phyloP scores from a whole-genome alignment of 2,888 invertebrate species.

The Xestia xanthographa region DNA sequence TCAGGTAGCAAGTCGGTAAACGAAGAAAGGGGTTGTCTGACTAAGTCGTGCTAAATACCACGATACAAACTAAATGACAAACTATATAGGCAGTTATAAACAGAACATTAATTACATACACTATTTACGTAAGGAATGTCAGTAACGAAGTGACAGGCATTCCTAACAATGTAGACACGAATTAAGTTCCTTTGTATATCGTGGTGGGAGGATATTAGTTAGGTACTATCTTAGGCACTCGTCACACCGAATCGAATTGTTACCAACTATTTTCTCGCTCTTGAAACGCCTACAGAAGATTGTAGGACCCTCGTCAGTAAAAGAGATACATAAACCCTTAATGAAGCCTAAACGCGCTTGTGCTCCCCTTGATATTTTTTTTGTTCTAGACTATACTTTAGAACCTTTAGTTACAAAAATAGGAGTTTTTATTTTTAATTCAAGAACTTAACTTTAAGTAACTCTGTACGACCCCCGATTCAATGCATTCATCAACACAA shows the following conservation, averaged over 20 bases:
- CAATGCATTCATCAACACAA: too few species aligned
- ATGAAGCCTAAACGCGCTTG: too few species aligned
- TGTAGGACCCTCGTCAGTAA: neutral
- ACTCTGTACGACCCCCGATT: too few species aligned
- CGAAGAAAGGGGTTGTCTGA: neutral
- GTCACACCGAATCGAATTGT: neutral
- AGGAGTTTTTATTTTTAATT: too few species aligned
- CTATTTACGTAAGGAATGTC: neutral
- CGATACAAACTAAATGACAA: neutral
- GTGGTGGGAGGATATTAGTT: neutral
- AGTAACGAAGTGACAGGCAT: conserved; percentile 1
- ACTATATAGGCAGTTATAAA: neutral
- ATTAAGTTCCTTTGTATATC: conserved; percentile 28
- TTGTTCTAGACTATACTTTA: too few species aligned
- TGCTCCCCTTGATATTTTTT: too few species aligned
- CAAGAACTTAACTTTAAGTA: too few species aligned
- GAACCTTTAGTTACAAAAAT: too few species aligned
- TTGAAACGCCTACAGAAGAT: neutral
- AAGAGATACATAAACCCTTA: neutral
- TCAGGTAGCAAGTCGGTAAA: neutral
- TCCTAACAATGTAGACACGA: conserved; percentile 19
- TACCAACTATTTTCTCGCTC: neutral
- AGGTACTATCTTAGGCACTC: neutral
- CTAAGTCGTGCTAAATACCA: neutral
- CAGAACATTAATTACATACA: conserved; percentile 3